A percentile compares a stretch with the other conserved stretches of the same genome.
These are phyloP conservation scores for Gari tellinella DNA, from an alignment of 2,888 invertebrate species.

Conservation along the genomic window DNA sequence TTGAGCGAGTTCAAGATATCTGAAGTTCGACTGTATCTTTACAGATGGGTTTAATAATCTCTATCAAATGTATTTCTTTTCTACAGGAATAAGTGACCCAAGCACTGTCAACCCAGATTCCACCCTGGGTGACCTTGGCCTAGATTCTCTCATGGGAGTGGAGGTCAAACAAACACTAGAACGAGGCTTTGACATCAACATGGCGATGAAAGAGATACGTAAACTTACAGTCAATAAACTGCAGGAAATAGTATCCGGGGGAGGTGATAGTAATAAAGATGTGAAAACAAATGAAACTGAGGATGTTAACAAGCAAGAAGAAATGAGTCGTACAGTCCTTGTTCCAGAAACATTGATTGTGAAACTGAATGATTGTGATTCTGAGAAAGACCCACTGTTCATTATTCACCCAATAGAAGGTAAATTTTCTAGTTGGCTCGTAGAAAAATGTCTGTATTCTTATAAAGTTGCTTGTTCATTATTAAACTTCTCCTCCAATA, in stretches of 20 bases:
- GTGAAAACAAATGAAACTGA: neutral
- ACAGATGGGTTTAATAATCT: too few relatives aligned
- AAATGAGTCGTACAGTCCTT: constrained; percentile 84
- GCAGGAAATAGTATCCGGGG: constrained; percentile 8
- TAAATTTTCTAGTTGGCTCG: too few relatives aligned
- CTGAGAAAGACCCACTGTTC: constrained; percentile 72
- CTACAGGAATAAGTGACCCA: constrained; percentile 92
- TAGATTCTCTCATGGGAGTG: constrained; percentile 99
- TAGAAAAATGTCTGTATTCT: too few relatives aligned
- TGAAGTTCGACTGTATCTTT: too few relatives aligned
- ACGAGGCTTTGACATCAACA: constrained; percentile 94
- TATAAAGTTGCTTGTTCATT: too few relatives aligned
- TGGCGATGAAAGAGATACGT: constrained; percentile 96
- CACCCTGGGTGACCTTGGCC: constrained; percentile 96
- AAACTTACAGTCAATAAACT: constrained; percentile 79
- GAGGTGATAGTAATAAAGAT: neutral
- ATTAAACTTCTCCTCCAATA: too few relatives aligned
- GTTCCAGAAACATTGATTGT: constrained; percentile 91
- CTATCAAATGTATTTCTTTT: neutral
- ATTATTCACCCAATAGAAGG: constrained; percentile 84
- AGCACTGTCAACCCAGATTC: constrained; percentile 90
- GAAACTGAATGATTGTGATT: constrained; percentile 82
- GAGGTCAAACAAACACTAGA: constrained; percentile 99
- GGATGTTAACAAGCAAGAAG: constrained; percentile 6
- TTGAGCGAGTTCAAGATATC: too few relatives aligned